Conservation (phyloP, 1,140 invertebrate species). For the Stegodyphus mimosarum region DNA sequence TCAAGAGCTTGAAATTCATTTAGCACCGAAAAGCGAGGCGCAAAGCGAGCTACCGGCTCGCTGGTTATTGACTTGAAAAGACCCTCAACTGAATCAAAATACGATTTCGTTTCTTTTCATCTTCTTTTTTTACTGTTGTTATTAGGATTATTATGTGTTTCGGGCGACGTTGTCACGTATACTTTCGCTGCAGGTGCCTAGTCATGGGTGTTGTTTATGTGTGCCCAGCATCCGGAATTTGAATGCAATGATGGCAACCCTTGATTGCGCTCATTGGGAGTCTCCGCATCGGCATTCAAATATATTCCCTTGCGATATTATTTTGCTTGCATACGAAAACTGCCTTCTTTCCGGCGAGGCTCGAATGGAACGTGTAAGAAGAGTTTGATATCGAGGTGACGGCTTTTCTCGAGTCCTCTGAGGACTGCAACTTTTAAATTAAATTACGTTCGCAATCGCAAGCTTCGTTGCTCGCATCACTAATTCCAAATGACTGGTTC, state of each 20-base stretch:
- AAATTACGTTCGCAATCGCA: no score
- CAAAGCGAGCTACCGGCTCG: neutral
- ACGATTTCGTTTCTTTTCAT: neutral
- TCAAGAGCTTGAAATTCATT: neutral
- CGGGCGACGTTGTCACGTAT: constrained; percentile 23
- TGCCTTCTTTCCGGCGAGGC: neutral
- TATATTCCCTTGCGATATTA: constrained; percentile 27
- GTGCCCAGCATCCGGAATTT: constrained; percentile 11
- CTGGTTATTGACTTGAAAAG: neutral
- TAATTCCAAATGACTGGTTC: no score
- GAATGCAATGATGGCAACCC: constrained; percentile 21
- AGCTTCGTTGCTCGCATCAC: no score
- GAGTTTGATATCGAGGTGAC: neutral
- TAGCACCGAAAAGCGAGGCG: neutral
- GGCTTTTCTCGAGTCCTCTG: neutral
- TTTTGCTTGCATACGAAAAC: constrained; percentile 14
- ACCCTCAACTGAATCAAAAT: neutral
- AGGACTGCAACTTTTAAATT: no score
- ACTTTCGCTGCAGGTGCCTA: neutral
- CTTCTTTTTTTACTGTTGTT: neutral
- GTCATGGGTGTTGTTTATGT: constrained; percentile 18
- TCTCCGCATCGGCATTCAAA: constrained; percentile 26
- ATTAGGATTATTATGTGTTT: constrained; percentile 26
- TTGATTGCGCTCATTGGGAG: constrained; percentile 15
- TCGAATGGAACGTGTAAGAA: neutral